Conservation (phyloP, 2,113 vertebrate genomes). For the Malaclemys terrapin region DNA sequence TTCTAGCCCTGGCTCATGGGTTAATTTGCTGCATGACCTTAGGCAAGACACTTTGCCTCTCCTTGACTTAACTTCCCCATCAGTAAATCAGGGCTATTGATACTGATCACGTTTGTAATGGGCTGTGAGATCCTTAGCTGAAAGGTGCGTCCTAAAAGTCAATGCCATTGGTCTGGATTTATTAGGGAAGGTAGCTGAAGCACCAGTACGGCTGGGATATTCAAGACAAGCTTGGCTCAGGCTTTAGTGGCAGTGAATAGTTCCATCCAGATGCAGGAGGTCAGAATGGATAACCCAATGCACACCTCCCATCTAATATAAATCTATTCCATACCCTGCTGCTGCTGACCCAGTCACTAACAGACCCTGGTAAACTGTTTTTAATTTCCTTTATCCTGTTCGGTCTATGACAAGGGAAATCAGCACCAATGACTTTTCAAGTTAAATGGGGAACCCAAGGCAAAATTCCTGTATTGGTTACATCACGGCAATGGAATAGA, state of each 20-base stretch:
- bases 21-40: not conserved
- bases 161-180: accelerated
- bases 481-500: not conserved
- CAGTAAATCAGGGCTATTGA: not conserved
- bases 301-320: too few species aligned
- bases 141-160: accelerated
- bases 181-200: not conserved
- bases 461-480: not conserved
- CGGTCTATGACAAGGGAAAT: not conserved
- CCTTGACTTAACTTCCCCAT: not conserved
- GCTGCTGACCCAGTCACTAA: accelerated
- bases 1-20: not conserved
- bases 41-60: not conserved
- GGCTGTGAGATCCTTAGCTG: not conserved
- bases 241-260: not conserved
- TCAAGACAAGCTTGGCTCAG: not conserved
- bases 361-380: accelerated
- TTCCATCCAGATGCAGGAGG: not conserved
- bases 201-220: not conserved
- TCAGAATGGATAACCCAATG: not conserved
- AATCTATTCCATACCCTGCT: not conserved
- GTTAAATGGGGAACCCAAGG: accelerated
- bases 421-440: not conserved
- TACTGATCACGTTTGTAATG: too few species aligned
- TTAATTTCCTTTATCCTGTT: not conserved